These are phyloP conservation scores for Rhyacophila brunnea DNA, from an alignment of 1,140 invertebrate genomes.

Conservation along the genomic window DNA sequence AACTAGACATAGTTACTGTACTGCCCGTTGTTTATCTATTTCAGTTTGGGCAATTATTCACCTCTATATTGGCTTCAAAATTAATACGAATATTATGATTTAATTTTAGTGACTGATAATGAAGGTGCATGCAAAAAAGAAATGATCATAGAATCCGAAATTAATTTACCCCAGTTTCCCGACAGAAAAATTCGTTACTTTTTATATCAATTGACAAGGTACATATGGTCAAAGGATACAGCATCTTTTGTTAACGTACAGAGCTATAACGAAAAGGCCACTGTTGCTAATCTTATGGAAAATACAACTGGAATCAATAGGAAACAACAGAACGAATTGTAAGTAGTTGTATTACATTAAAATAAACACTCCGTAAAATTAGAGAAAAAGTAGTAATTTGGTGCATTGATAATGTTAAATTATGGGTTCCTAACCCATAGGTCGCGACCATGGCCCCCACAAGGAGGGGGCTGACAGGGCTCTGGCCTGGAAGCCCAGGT, in stretches of 20 bases:
- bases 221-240: constrained; percentile 53
- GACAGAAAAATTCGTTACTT: constrained; percentile 53
- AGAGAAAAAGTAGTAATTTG: no score
- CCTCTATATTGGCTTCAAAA: background rate
- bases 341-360: constrained; percentile 35
- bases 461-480: no score
- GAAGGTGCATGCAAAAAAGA: constrained; percentile 47
- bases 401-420: no score
- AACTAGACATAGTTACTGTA: no score
- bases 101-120: constrained; percentile 50
- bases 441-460: no score
- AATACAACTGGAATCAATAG: constrained; percentile 52
- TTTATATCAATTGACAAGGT: constrained; percentile 54
- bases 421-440: no score
- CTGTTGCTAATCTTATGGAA: constrained; percentile 52
- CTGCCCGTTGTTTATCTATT: no score
- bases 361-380: no score
- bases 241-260: constrained; percentile 52
- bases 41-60: no score
- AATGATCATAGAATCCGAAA: constrained; percentile 45
- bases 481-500: no score
- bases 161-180: constrained; percentile 47
- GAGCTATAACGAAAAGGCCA: constrained; percentile 51
- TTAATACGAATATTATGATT: constrained; percentile 1
- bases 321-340: constrained; percentile 54